Evolutionary conservation across 2,797 vertebrate species (phyloP), one percentile per base, ranked within the genome.

Genomic region (Benthosema pterotum): DNA sequence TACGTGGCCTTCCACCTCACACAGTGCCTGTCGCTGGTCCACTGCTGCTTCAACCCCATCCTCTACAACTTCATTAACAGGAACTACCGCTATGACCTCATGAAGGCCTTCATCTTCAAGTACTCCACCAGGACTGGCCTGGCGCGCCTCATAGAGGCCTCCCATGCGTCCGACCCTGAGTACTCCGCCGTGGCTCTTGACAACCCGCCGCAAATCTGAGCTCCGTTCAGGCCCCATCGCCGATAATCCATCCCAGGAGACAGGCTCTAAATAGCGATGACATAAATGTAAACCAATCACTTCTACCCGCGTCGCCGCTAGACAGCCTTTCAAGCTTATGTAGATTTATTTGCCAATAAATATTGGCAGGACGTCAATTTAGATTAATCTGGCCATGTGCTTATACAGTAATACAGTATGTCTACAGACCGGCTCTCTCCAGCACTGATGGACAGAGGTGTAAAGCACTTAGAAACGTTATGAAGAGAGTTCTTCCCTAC

Each of bases 41-140:
- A 99, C 86, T 99, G 97, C 90, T 99, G 96, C 0, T 90, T 97
- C 86, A 99, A 99, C 82, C 97, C 97, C 7, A 94, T 99, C 69
- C 94, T 99, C 38, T 99, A 99, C 80, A 98, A 95, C 88, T 98
- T 99, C 87, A 94, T 98, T 80, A 94, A 95, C 87, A 93, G 95
- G 73, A 97, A 95, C 90, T 98, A 98, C 86, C 93, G 96, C 82
- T 97, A 98, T 0, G 95, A 99, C 90, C 94, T 99, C 75, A 99
- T 99, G 97, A 98, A 98, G 77, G 96, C 97, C 50, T 98, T 99
- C 79, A 98, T 98, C 87, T 98, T 99, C 72, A 99, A 96, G 85
- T 99, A 98, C 90, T 98, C 96, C 0, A 96, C 94, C 43, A 94
- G 95, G 69, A 98, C 96, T 0, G 96, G 96, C 14, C 92, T 98